Conservation (phyloP, 2,797 vertebrate genomes). For the Euphonia xanthogaster region DNA sequence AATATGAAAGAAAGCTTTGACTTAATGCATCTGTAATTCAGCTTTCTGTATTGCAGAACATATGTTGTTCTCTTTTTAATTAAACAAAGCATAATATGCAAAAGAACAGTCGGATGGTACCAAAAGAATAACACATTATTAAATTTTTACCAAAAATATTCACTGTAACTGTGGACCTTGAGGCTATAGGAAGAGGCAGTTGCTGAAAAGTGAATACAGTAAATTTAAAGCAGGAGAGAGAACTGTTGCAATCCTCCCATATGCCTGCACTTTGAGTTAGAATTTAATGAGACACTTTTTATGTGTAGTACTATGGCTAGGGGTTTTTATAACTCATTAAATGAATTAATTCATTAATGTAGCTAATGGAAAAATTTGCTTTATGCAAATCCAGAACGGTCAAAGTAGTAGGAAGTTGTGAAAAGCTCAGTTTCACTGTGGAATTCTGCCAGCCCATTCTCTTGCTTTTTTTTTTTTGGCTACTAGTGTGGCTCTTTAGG, state of each 20-base stretch:
- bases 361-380: not conserved
- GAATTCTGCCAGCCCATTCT: not conserved
- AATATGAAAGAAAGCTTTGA: slow-evolving; percentile 61
- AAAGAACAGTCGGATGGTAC: not conserved
- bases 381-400: not conserved
- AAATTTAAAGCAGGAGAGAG: not conserved
- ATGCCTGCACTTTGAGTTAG: not conserved
- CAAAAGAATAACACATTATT: slow-evolving; percentile 2
- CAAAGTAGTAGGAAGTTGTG: not conserved
- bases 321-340: not conserved
- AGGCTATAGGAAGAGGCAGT: not conserved
- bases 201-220: not conserved
- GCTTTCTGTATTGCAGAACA: slow-evolving; percentile 25
- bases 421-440: not conserved
- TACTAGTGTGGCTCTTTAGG: accelerated
- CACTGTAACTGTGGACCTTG: not conserved
- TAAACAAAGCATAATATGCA: slow-evolving; percentile 19
- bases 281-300: not conserved
- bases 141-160: slow-evolving; percentile 9
- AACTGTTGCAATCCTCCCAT: not conserved
- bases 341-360: not conserved
- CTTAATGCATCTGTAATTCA: slow-evolving; percentile 58
- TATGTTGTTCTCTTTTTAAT: slow-evolving; percentile 42
- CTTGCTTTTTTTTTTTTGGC: not conserved
- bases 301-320: not conserved